Percentiles rank a stretch among this genome's conserved stretches.
Evolutionary conservation across 2,113 vertebrate species (phyloP).

Genomic region (Zosterops borbonicus): DNA sequence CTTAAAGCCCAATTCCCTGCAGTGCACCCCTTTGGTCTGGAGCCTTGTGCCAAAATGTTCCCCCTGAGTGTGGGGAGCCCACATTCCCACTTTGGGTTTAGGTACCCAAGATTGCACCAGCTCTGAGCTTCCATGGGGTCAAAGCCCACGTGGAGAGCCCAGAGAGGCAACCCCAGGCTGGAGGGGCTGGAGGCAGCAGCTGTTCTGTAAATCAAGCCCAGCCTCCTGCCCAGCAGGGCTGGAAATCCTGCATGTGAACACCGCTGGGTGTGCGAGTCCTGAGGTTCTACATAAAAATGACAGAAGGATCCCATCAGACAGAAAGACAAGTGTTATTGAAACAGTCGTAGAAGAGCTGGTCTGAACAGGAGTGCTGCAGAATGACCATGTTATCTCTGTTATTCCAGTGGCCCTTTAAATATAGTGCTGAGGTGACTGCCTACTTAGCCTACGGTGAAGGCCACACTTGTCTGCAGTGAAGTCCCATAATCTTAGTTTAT

Average conservation of each 20-base stretch:
- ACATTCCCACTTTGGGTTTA: rapidly evolving
- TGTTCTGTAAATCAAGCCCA: background rate
- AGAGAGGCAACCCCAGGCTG: background rate
- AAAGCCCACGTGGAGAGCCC: rapidly evolving
- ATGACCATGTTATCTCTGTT: constrained; percentile 17
- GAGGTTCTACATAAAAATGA: background rate
- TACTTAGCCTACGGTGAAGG: constrained; percentile 65
- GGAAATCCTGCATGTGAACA: rapidly evolving
- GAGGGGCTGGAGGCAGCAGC: background rate
- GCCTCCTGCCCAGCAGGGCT: background rate
- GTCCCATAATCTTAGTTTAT: constrained; percentile 70
- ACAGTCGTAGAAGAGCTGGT: background rate
- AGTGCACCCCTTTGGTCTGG: background rate
- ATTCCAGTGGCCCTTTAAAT: constrained; percentile 55
- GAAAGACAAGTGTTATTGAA: background rate
- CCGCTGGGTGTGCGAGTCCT: rapidly evolving
- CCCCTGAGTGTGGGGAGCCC: rapidly evolving
- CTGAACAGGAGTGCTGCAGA: background rate
- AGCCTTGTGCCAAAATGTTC: background rate
- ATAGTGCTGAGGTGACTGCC: constrained; percentile 62
- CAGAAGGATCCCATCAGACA: background rate
- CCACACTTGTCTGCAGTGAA: constrained; percentile 52
- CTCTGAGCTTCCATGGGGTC: background rate
- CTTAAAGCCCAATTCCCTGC: background rate
- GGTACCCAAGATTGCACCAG: rapidly evolving